A percentile compares a stretch with the other conserved stretches of the same genome.
Conservation (phyloP, 2,888 invertebrate species). For the Imbricaverruca yamaguchii region DNA sequence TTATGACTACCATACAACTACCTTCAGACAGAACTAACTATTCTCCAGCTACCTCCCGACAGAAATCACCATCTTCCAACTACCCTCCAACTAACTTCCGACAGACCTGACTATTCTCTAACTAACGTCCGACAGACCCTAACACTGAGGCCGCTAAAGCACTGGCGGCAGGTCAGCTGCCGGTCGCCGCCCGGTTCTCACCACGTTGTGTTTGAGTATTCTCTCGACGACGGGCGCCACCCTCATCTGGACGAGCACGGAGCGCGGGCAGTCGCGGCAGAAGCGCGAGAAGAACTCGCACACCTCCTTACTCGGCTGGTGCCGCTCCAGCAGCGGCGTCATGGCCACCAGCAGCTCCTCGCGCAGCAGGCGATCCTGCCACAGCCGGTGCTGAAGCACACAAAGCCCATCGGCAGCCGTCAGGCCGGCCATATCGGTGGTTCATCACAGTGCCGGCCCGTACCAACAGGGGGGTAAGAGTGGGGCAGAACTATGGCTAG, state of each 20-base stretch:
- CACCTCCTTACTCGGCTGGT: slow-evolving; percentile 53
- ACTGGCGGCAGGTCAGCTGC: no score
- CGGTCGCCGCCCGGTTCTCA: slow-evolving; percentile 37
- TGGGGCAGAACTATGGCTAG: no score
- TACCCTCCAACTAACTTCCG: no score
- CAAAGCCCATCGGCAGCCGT: neutral
- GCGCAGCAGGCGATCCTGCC: slow-evolving; percentile 32
- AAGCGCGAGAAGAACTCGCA: slow-evolving; percentile 54
- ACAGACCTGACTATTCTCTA: no score
- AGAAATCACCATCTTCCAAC: no score
- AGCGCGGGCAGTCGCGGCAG: slow-evolving; percentile 59
- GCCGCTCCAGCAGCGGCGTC: slow-evolving; percentile 59
- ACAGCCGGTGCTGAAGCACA: slow-evolving; percentile 29
- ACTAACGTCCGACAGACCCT: no score
- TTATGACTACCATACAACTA: no score
- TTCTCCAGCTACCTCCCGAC: no score
- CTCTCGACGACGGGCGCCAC: slow-evolving; percentile 66
- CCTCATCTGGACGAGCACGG: slow-evolving; percentile 58
- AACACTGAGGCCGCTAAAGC: no score
- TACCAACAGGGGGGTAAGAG: no score
- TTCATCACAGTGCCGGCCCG: no score
- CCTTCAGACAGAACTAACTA: no score
- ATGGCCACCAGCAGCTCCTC: slow-evolving; percentile 51
- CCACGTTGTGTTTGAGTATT: slow-evolving; percentile 68
- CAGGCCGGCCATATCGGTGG: neutral